Evolutionary conservation across 2,888 invertebrate species (phyloP), one percentile per base, ranked within the genome.

Genomic region (Heliconius aoede): DNA sequence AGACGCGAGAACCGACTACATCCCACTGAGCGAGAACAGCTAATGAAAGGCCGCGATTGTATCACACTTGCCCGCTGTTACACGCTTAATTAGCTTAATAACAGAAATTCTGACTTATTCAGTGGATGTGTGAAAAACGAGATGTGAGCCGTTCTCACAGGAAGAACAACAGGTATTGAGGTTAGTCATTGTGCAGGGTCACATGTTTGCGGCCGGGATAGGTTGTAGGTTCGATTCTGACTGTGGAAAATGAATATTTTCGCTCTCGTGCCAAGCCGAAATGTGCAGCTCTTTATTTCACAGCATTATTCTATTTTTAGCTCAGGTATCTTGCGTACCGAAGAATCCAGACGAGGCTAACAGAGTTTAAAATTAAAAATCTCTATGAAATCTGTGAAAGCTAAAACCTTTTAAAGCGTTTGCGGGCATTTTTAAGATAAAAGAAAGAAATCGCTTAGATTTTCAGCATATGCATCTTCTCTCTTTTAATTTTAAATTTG

Each of bases 51-150:
- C 79, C 67, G 60, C 72, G 82, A 82, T 83, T 86, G 85, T 85
- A 82, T 82, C 80, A 81, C 79, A 80, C 82, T 81, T 83, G 79
- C 76, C 76, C 80, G 84, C 83, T 87, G 84, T 88, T 86, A 86
- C 85, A 87, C 84, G 86, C 85, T 82, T 87, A 86, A 89, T 90
- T 90, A 90, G 86, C 84, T 85, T 85, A 79, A 83, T 89, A 89
- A 87, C 88, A 88, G 78, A 78, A 64, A 75, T 78, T 78, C 60
- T 60, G 72, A 78, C 60, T 40, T 62, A 62, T 30, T 67, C 72
- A 62, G 40, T 87, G 89, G 26, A 77, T 74, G 78, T 78, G 78
- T 75, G 75, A 78, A 78, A 69, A 73, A 69, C 85, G 86, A 87
- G 67, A 62, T 72, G 69, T 72, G 76, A 78, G 32, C 76, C 76